These are phyloP conservation scores for Strix aluco DNA, from an alignment of 2,113 vertebrate genomes.

Conservation along the genomic window DNA sequence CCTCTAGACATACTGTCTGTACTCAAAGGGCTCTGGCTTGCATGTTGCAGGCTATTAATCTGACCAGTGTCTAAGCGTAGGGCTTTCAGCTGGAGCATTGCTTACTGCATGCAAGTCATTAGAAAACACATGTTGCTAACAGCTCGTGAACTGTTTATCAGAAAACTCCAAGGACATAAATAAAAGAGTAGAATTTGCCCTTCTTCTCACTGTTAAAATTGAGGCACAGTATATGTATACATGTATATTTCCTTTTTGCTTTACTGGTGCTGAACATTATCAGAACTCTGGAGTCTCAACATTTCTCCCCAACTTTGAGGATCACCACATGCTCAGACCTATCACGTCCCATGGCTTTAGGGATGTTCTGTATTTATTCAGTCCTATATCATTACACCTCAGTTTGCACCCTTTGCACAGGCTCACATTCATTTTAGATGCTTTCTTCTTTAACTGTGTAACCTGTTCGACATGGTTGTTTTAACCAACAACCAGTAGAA, in stretches of 20 bases:
- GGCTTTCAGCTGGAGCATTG: neutral
- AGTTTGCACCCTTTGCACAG: neutral
- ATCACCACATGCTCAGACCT: neutral
- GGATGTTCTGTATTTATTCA: neutral
- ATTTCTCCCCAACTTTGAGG: neutral
- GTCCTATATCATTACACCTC: neutral
- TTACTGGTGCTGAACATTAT: neutral
- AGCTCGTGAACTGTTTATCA: neutral
- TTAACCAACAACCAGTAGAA: neutral
- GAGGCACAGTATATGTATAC: neutral
- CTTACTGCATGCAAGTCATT: neutral
- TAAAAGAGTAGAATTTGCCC: neutral
- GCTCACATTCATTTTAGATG: neutral
- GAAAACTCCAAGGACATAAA: neutral
- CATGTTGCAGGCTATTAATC: slow-evolving; percentile 12
- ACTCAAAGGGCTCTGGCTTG: slow-evolving; percentile 35
- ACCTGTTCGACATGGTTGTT: neutral
- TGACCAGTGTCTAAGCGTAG: neutral
- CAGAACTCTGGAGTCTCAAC: neutral
- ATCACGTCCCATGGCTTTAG: neutral
- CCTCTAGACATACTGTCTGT: neutral
- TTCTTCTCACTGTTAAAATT: neutral
- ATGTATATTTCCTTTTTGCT: neutral
- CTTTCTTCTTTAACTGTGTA: neutral
- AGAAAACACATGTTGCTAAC: neutral